These are phyloP conservation scores for Raja brachyura DNA, from an alignment of 2,113 vertebrate genomes.

Conservation along the genomic window DNA sequence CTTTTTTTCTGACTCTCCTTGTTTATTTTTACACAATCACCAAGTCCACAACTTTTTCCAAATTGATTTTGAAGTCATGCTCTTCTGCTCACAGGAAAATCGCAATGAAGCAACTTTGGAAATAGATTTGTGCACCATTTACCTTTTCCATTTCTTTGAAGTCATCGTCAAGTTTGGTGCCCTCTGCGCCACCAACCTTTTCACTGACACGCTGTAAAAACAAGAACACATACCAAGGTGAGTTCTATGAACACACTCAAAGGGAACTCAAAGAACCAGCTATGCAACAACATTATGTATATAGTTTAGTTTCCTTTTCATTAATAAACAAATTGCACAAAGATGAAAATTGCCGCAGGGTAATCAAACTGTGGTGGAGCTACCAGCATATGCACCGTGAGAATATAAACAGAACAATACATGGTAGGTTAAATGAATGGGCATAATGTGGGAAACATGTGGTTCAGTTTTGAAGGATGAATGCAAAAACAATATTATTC, in stretches of 20 bases:
- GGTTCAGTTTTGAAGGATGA: too few relatives aligned
- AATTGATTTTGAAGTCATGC: too few relatives aligned
- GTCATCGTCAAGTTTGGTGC: slow-evolving; percentile 88
- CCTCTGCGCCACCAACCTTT: slow-evolving; percentile 90
- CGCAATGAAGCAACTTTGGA: neutral
- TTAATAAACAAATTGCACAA: neutral
- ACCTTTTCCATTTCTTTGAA: slow-evolving; percentile 95
- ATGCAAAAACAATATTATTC: too few relatives aligned
- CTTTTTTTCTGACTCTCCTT: too few relatives aligned
- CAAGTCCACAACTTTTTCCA: too few relatives aligned
- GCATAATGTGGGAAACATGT: too few relatives aligned
- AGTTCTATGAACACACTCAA: neutral
- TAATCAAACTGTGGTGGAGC: neutral
- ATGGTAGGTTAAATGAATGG: neutral
- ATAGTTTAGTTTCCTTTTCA: neutral
- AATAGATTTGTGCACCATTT: slow-evolving; percentile 45
- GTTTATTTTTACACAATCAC: too few relatives aligned
- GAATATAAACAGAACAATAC: too few relatives aligned
- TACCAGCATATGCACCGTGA: neutral
- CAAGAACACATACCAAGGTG: slow-evolving; percentile 39
- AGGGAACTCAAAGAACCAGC: neutral
- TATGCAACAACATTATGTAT: neutral
- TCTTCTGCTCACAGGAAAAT: neutral
- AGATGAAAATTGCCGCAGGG: neutral
- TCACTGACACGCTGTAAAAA: slow-evolving; percentile 86